Conservation (phyloP, 2,888 invertebrate genomes). For the Nephrotoma flavescens region DNA sequence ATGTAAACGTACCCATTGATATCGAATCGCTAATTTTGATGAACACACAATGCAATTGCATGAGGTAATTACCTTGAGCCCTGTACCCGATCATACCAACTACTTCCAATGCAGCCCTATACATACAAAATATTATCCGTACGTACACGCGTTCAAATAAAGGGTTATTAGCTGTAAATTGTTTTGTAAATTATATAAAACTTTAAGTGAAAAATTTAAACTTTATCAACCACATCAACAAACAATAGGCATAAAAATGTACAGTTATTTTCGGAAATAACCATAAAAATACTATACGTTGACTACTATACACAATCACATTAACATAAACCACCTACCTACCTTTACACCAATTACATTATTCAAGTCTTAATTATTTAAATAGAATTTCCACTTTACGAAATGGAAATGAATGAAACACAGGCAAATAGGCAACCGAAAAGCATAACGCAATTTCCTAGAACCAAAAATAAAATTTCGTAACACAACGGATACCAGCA, state of each 20-base stretch:
- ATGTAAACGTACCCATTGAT: too few species aligned
- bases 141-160: background rate
- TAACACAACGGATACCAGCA: background rate
- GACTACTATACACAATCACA: background rate
- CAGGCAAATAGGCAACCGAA: background rate
- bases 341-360: background rate
- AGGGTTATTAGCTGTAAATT: too few species aligned
- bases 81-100: too few species aligned
- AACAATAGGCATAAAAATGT: background rate
- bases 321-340: background rate
- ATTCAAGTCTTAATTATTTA: background rate
- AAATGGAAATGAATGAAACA: background rate
- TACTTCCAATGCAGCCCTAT: too few species aligned
- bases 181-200: background rate
- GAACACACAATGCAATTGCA: too few species aligned
- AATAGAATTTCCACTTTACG: background rate
- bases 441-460: background rate
- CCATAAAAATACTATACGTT: background rate
- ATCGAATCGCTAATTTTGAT: too few species aligned
- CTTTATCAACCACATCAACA: background rate
- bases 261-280: background rate
- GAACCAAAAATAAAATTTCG: background rate
- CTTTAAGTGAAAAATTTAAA: background rate
- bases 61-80: too few species aligned
- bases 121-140: too few species aligned